Evolutionary conservation across 2,113 vertebrate species (phyloP).

Genomic region (Dicrurus megarhynchus): DNA sequence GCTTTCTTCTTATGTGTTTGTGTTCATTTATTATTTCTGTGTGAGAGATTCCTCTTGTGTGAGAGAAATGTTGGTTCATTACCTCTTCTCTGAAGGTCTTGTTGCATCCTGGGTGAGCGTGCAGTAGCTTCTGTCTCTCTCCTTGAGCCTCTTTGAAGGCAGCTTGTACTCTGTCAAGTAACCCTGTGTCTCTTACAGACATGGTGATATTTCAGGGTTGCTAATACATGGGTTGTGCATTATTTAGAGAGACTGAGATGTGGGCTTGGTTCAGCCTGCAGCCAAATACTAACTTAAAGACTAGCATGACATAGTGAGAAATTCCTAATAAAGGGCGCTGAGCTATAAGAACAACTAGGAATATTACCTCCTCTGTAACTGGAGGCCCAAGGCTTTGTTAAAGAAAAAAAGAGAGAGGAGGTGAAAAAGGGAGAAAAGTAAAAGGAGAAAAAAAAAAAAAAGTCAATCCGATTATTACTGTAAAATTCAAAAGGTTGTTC

Average conservation of each 20-base stretch:
- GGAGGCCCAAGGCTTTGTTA: background rate
- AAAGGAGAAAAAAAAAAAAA: background rate
- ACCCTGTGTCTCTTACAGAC: background rate
- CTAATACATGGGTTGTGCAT: background rate
- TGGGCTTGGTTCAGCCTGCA: background rate
- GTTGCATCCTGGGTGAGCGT: accelerated
- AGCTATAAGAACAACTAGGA: background rate
- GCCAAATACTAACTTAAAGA: background rate
- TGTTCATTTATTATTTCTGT: background rate
- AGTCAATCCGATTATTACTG: background rate
- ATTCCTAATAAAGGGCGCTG: background rate
- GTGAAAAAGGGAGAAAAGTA: background rate
- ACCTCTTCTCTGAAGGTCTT: background rate
- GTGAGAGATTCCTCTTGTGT: background rate
- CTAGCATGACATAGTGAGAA: background rate
- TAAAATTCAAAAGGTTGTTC: constrained; percentile 7
- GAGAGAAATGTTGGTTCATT: background rate
- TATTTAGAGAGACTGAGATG: background rate
- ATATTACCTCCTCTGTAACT: background rate
- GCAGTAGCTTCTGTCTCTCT: background rate
- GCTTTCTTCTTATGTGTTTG: background rate
- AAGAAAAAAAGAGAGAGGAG: background rate
- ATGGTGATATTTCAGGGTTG: background rate
- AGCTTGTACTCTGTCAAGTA: background rate
- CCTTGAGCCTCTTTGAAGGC: background rate